Percentiles rank a stretch among this genome's conserved stretches.
Evolutionary conservation across 2,888 invertebrate species (phyloP).

Genomic region (Melinopterus prodromus): DNA sequence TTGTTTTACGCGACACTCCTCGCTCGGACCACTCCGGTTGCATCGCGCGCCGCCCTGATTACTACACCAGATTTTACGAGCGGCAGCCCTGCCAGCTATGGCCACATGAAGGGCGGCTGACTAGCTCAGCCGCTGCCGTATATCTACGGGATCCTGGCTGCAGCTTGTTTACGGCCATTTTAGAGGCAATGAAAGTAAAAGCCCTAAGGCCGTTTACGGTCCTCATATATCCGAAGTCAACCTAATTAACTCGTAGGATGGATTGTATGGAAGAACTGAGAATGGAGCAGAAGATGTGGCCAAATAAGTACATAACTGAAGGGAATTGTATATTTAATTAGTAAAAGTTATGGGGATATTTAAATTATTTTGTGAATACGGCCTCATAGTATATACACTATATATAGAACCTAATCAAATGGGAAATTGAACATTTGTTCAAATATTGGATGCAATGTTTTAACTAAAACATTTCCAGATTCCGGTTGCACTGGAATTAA

Average conservation of each 20-base stretch:
- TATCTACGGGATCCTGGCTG: background rate
- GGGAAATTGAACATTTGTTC: no score
- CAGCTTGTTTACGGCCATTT: background rate
- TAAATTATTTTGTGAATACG: no score
- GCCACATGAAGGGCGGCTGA: background rate
- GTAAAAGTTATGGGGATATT: no score
- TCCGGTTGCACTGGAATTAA: no score
- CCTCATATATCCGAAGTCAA: background rate
- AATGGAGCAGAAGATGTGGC: background rate
- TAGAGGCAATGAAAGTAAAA: conserved; percentile 4
- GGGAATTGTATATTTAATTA: no score
- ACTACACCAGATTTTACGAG: background rate
- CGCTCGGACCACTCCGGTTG: conserved; percentile 5
- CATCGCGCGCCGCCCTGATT: background rate
- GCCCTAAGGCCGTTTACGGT: background rate
- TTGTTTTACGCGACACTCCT: conserved; percentile 21
- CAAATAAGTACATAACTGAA: background rate
- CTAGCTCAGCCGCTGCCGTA: background rate
- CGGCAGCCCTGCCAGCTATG: background rate
- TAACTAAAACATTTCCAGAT: no score
- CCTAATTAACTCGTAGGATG: background rate
- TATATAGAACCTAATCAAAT: no score
- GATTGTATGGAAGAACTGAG: background rate
- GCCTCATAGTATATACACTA: no score
- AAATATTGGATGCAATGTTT: no score